phyloP scores from a whole-genome alignment of 2,113 vertebrate genomes.

The Ameiurus melas region DNA sequence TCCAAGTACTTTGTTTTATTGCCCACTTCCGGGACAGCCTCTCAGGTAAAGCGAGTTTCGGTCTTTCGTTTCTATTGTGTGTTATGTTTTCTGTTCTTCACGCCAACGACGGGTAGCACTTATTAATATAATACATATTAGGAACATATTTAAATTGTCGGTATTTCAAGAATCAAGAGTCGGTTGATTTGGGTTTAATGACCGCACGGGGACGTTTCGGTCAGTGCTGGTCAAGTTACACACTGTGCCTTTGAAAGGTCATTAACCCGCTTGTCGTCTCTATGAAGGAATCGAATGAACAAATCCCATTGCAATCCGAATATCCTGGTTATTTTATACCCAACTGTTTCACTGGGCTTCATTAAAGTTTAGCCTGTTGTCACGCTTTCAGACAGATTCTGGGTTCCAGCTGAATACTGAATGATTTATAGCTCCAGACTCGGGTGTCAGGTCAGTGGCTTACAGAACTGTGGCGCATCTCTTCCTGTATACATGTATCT shows the following conservation, averaged over 20 bases:
- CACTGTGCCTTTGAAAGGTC: neutral
- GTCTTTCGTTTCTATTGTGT: conserved; percentile 28
- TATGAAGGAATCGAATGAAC: neutral
- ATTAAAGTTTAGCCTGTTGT: conserved; percentile 32
- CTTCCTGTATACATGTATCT: neutral
- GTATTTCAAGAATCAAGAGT: neutral
- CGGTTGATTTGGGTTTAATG: neutral
- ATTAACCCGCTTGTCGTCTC: too few relatives aligned
- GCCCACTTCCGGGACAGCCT: conserved; percentile 69
- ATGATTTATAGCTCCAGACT: conserved; percentile 69
- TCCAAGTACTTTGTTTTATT: conserved; percentile 58
- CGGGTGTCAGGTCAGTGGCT: conserved; percentile 32
- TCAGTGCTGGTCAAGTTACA: neutral
- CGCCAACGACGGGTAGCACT: too few relatives aligned
- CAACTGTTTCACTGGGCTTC: neutral
- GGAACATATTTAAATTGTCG: neutral
- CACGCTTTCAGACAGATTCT: neutral
- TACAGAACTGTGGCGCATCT: neutral
- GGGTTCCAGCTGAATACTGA: conserved; percentile 55
- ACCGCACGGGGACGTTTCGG: neutral
- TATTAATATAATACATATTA: neutral
- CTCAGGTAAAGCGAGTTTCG: conserved; percentile 76
- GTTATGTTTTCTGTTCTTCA: neutral
- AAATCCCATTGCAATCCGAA: neutral
- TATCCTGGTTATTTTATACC: neutral